Conservation (phyloP, 2,797 vertebrate species). For the Urocyon cinereoargenteus region DNA sequence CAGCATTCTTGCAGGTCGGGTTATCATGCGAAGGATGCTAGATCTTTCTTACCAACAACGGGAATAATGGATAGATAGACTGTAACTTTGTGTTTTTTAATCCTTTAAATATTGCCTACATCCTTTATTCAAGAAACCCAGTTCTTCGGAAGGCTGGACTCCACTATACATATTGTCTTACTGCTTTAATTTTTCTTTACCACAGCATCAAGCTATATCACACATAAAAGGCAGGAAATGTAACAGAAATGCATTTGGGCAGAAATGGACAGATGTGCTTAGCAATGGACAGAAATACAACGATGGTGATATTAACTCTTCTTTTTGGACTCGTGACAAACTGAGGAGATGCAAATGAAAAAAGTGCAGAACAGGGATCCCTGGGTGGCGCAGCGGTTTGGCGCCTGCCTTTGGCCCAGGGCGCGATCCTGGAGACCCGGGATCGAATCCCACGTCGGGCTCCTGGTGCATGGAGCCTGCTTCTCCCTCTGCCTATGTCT, state of each 20-base stretch:
- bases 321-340: background rate
- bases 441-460: too few species aligned
- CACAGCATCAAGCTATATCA: background rate
- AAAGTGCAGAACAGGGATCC: background rate
- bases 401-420: too few species aligned
- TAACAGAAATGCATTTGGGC: background rate
- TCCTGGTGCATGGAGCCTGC: too few species aligned
- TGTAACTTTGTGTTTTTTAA: background rate
- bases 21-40: background rate
- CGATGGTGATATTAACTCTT: background rate
- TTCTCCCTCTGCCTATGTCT: too few species aligned
- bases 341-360: background rate
- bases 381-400: too few species aligned
- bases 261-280: background rate
- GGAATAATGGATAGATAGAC: background rate
- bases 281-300: conserved; percentile 8
- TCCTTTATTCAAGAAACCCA: background rate
- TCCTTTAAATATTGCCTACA: background rate
- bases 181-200: background rate
- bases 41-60: background rate
- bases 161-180: background rate
- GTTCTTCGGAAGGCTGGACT: background rate
- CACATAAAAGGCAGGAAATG: background rate
- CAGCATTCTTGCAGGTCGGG: background rate
- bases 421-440: too few species aligned